Conservation (phyloP, 2,113 vertebrate species). For the Lasiurus cinereus region DNA sequence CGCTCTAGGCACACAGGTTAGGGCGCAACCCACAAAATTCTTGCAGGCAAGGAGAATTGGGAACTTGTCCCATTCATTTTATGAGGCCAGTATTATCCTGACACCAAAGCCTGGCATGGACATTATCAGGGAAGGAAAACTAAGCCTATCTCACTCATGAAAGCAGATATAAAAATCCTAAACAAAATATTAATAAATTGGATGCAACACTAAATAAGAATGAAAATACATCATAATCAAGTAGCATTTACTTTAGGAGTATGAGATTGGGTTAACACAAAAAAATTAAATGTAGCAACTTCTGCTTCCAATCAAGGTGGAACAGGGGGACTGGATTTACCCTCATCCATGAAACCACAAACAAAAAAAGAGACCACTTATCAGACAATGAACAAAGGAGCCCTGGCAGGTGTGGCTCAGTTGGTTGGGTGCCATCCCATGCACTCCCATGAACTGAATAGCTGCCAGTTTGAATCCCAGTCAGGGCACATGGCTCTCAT, state of each 20-base stretch:
- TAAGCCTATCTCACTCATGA: neutral
- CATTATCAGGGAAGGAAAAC: constrained; percentile 7
- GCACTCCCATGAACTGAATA: neutral
- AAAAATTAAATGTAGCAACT: neutral
- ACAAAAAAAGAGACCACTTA: neutral
- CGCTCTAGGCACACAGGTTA: too few species aligned
- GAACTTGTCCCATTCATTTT: neutral
- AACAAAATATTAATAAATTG: neutral
- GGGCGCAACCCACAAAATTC: neutral
- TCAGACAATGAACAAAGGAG: neutral
- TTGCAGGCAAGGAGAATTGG: neutral
- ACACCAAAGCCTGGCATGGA: neutral
- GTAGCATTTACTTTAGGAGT: neutral
- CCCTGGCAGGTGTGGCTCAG: neutral
- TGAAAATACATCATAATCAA: neutral
- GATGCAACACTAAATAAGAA: neutral
- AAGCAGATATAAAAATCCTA: constrained; percentile 1
- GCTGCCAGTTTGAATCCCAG: neutral
- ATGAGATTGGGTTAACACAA: neutral
- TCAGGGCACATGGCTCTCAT: neutral
- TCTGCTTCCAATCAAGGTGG: constrained; percentile 7
- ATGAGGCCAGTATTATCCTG: neutral
- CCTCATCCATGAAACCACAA: neutral
- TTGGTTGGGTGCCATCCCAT: too few species aligned
- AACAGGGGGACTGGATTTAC: neutral